phyloP scores from a whole-genome alignment of 92 coral and sea anemone species.

The Meandrina meandrites region DNA sequence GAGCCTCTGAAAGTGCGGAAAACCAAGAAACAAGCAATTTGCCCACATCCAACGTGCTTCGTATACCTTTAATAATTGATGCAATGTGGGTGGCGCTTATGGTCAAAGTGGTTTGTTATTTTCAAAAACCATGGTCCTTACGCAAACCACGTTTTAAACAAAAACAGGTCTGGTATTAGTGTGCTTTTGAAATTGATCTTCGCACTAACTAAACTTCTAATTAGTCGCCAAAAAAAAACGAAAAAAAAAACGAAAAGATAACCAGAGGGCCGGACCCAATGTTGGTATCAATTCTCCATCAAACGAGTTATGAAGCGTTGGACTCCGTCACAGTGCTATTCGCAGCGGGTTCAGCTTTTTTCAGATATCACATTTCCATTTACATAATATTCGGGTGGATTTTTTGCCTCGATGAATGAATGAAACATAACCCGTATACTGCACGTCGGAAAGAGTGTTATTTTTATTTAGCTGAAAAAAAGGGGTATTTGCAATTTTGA shows the following conservation, averaged over 20 bases:
- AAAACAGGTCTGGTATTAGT: neutral
- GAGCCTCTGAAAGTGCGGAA: neutral
- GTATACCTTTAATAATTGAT: constrained; percentile 1
- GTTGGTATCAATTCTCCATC: neutral
- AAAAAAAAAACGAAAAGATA: neutral
- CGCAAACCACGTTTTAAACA: constrained; percentile 12
- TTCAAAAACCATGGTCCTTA: neutral
- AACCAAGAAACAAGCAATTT: neutral
- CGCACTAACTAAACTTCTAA: neutral
- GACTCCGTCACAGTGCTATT: neutral
- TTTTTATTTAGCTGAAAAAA: neutral
- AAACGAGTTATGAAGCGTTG: neutral
- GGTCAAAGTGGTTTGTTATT: constrained; percentile 19
- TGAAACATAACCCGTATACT: neutral
- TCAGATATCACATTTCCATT: neutral
- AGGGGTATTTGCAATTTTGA: neutral
- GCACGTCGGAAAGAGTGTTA: neutral
- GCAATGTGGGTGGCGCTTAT: constrained; percentile 22
- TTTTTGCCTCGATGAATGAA: neutral
- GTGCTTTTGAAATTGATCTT: neutral
- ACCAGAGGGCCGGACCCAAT: too few relatives aligned
- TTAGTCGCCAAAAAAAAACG: neutral
- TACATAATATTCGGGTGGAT: neutral
- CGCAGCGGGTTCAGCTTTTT: too few relatives aligned
- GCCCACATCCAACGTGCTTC: neutral